phyloP scores from a whole-genome alignment of 2,797 vertebrate species.

The Melanitta fusca region DNA sequence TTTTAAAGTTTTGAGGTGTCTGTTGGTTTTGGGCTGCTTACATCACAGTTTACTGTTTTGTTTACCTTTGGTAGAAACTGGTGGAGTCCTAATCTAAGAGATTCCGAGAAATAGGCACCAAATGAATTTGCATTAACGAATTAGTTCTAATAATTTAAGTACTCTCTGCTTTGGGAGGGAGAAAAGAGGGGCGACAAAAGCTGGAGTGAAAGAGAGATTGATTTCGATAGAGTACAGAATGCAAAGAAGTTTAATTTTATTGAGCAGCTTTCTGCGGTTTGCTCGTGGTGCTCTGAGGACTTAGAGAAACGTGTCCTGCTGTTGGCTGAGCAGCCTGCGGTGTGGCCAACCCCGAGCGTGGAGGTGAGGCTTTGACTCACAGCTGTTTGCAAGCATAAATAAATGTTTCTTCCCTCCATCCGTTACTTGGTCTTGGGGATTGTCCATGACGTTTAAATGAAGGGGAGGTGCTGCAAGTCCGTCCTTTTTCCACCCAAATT shows the following conservation, averaged over 20 bases:
- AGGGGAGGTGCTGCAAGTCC: not conserved
- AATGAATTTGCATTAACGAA: not conserved
- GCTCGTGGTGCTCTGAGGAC: not conserved
- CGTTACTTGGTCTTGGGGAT: not conserved
- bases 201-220: not conserved
- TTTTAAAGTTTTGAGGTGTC: not conserved
- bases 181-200: not conserved
- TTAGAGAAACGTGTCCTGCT: not conserved
- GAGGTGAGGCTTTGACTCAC: not conserved
- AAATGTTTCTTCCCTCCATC: not conserved
- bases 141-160: not conserved
- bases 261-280: slow-evolving; percentile 18
- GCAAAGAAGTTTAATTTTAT: slow-evolving; percentile 7
- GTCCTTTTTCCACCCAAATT: not conserved
- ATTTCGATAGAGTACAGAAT: not conserved
- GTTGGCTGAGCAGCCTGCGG: not conserved
- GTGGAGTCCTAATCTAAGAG: not conserved
- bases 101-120: not conserved
- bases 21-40: not conserved
- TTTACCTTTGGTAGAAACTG: not conserved
- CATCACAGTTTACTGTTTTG: not conserved
- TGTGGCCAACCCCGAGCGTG: not conserved
- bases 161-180: not conserved
- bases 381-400: not conserved
- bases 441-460: accelerated